Percentiles rank a stretch among this genome's conserved stretches.
These are phyloP conservation scores for Hyalella azteca DNA, from an alignment of 2,888 invertebrate genomes.

Conservation along the genomic window DNA sequence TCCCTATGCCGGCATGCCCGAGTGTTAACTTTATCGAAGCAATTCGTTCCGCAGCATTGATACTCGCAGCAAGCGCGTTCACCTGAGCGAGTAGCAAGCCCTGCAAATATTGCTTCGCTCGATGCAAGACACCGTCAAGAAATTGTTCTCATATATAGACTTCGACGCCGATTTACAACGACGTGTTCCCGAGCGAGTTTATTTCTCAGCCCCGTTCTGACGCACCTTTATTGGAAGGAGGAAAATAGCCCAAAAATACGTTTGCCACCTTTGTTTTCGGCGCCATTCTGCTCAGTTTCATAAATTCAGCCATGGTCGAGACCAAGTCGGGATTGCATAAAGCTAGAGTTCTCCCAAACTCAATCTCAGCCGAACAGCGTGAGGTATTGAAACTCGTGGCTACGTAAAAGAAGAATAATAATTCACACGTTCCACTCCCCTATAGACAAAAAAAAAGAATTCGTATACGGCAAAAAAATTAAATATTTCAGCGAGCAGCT, in stretches of 20 bases:
- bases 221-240: conserved; percentile 21
- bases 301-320: conserved; percentile 6
- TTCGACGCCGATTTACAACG: conserved; percentile 30
- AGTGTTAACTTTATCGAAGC: conserved; percentile 30
- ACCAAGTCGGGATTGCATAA: background rate
- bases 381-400: too few relatives aligned
- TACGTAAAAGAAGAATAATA: too few relatives aligned
- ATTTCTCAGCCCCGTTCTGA: conserved; percentile 26
- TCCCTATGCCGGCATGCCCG: background rate
- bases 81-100: background rate
- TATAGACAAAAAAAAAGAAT: too few relatives aligned
- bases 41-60: conserved; percentile 3
- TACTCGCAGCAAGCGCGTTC: background rate
- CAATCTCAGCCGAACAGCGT: background rate
- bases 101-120: conserved; percentile 18
- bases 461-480: background rate
- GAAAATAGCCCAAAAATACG: conserved; percentile 31
- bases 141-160: conserved; percentile 24
- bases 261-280: conserved; percentile 26
- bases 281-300: conserved; percentile 1
- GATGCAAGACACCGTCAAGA: conserved; percentile 1
- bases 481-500: background rate
- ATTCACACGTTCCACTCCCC: too few relatives aligned
- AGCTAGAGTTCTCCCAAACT: conserved; percentile 2
- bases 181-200: conserved; percentile 24